Evolutionary conservation across 2,888 invertebrate genomes (phyloP).

Genomic region (Spodoptera exigua): DNA sequence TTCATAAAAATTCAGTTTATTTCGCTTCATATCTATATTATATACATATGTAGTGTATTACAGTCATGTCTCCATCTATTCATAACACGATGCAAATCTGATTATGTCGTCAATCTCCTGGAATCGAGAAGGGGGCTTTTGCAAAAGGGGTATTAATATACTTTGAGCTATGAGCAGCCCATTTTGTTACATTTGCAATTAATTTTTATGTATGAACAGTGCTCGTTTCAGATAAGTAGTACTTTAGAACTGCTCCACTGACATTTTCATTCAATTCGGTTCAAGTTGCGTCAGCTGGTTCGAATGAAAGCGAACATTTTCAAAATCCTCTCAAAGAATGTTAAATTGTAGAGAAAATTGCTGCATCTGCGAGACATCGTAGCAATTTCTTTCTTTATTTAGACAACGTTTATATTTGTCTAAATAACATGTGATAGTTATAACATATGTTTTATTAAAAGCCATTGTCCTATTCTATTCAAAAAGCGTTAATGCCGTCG

Average conservation of each 20-base stretch:
- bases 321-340: not conserved
- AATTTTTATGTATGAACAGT: constrained; percentile 3
- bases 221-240: not conserved
- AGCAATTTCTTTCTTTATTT: no score
- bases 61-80: constrained; percentile 31
- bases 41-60: not conserved
- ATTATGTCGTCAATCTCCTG: constrained; percentile 40
- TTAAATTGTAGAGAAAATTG: not conserved
- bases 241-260: not conserved
- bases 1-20: constrained; percentile 11
- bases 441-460: constrained; percentile 2
- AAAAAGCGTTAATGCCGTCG: constrained; percentile 21
- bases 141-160: constrained; percentile 17
- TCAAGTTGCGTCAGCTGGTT: not conserved
- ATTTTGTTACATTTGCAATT: constrained; percentile 10
- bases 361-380: no score
- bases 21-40: constrained; percentile 21
- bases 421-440: not conserved
- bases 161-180: not conserved
- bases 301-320: not conserved
- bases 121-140: constrained; percentile 22
- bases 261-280: not conserved
- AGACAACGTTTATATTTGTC: no score
- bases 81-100: constrained; percentile 39
- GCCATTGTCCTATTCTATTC: constrained; percentile 12